These are phyloP conservation scores for Neomicropteryx cornuta DNA, from an alignment of 1,140 invertebrate species.

Conservation along the genomic window DNA sequence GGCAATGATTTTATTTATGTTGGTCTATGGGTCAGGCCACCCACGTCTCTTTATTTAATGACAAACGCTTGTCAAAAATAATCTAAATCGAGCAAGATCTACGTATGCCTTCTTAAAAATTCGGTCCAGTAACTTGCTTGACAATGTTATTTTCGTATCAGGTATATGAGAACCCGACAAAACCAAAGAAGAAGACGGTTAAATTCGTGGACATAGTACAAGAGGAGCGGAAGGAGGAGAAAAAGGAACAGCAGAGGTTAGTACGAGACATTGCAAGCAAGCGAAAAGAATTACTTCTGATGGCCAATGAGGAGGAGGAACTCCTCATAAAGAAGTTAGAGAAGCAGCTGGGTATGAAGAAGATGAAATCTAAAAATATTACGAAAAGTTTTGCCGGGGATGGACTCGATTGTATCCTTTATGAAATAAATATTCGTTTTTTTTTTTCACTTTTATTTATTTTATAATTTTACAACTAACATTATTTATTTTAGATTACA, in stretches of 20 bases:
- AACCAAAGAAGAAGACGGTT: background rate
- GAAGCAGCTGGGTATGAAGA: slow-evolving; percentile 76
- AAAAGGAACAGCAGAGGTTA: slow-evolving; percentile 34
- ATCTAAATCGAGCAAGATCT: slow-evolving; percentile 3
- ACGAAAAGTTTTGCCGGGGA: slow-evolving; percentile 70
- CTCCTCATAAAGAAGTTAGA: slow-evolving; percentile 67
- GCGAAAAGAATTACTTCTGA: slow-evolving; percentile 48
- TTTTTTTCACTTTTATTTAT: background rate
- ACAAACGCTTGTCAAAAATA: background rate
- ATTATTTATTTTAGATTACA: background rate
- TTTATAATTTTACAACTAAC: slow-evolving; percentile 1
- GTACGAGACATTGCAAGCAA: slow-evolving; percentile 43
- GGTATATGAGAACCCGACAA: background rate
- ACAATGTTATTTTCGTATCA: background rate
- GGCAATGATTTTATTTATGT: too few species aligned
- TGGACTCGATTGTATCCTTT: slow-evolving; percentile 82
- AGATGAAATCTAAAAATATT: slow-evolving; percentile 58
- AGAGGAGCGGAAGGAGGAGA: slow-evolving; percentile 26
- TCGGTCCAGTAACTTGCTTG: background rate
- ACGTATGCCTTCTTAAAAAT: slow-evolving; percentile 1
- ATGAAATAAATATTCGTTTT: background rate
- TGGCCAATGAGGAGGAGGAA: slow-evolving; percentile 72
- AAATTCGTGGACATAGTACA: slow-evolving; percentile 17
- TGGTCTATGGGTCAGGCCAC: too few species aligned
- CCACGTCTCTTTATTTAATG: background rate